Base-by-base conservation (phyloP, 2,113 vertebrate species). In the Ardeotis arabs region DNA sequence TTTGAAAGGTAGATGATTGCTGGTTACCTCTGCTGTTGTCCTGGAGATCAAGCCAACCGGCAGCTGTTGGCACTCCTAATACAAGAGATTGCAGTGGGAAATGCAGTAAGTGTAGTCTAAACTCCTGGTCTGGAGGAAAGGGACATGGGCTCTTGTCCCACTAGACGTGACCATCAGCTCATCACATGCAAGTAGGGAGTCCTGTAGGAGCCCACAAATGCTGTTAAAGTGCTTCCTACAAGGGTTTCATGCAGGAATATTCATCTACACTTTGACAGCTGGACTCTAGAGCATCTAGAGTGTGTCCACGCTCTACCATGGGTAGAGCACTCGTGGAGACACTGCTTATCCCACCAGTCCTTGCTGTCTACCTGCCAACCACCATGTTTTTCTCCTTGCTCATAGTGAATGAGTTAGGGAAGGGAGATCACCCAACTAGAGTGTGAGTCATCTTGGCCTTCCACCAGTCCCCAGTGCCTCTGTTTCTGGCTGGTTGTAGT, bases 351-450 rank as follows among this genome's bases (percentile, higher is more conserved):
- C 27, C 55, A 78, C 10, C n/a, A 75, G 33, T 35, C 24, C 58
- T 88, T 68, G 23, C n/a, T 7, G 2, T 33, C 25, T 44, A 37
- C 24, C 17, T 72, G 74, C 82, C 31, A 53, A 22, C 8, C 3
- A 56, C 35, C 0, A 1, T 9, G n/a, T 1, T n/a, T 84, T 63
- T 55, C 16, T 52, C 25, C 39, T 64, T 27, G 1, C 37, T 49
- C 15, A 47, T 35, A 68, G 37, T 50, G 49, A 83, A 58, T 14
- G 23, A 67, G 8, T 22, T 19, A 70, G 25, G 37, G 31, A 92
- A 83, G 28, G 22, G 23, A 63, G 47, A 63, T 45, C 20, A 66
- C 14, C 20, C 60, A 78, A 12, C 3, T 52, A 6, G 6, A 49
- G 14, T 4, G 13, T 49, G 39, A 84, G 25, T 56, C 39, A 25